Conservation (phyloP, 2,888 invertebrate genomes). For the Polylopha cassiicola region DNA sequence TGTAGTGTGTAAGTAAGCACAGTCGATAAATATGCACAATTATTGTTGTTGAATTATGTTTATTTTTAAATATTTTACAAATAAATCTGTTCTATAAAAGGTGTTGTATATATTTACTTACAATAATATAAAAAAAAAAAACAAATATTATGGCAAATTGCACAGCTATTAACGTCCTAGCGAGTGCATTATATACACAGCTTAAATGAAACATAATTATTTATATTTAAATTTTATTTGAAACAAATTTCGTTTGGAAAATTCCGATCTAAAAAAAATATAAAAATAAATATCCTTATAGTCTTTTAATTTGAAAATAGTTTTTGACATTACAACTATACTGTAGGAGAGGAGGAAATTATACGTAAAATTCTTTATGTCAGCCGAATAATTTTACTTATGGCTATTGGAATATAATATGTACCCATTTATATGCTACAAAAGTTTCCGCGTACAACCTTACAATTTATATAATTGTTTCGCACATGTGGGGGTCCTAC, state of each 20-base stretch:
- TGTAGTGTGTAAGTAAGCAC: too few species aligned
- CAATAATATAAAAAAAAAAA: too few species aligned
- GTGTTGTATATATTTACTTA: conserved; percentile 32
- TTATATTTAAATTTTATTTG: conserved; percentile 61
- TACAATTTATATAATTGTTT: too few species aligned
- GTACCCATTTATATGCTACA: too few species aligned
- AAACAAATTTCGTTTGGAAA: conserved; percentile 49
- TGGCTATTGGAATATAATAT: too few species aligned
- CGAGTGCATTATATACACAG: conserved; percentile 11
- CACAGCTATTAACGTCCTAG: conserved; percentile 22
- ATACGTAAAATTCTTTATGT: too few species aligned
- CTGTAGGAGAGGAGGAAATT: too few species aligned
- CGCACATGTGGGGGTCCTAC: too few species aligned
- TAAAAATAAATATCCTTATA: conserved; percentile 56
- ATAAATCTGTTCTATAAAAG: conserved; percentile 41
- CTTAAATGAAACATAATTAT: conserved; percentile 37
- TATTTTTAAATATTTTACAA: conserved; percentile 49
- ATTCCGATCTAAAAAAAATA: conserved; percentile 63
- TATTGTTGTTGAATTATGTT: conserved; percentile 44
- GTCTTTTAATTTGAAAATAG: conserved; percentile 44
- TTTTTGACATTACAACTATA: conserved; percentile 2
- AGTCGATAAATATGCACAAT: too few species aligned
- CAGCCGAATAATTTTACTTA: too few species aligned
- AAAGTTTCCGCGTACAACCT: too few species aligned
- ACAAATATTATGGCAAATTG: too few species aligned